A percentile compares a stretch with the other conserved stretches of the same genome.
Evolutionary conservation across 2,797 vertebrate genomes (phyloP).

Genomic region (Enteromius fasciolatus): DNA sequence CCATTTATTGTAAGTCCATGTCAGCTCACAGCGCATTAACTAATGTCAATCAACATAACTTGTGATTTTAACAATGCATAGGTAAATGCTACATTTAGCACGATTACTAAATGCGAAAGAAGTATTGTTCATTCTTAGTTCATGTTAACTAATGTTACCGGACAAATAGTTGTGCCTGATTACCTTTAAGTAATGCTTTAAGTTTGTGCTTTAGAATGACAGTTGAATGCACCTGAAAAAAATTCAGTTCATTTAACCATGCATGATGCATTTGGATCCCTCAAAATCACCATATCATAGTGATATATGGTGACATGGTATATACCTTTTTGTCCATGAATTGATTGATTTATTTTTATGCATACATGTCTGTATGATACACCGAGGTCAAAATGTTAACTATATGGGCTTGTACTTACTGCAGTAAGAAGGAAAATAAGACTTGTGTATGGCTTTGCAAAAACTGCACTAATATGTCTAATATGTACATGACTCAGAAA

Average conservation of each 20-base stretch:
- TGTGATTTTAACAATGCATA: too few species aligned
- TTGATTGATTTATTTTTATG: neutral
- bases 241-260: neutral
- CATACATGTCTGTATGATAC: neutral
- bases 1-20: too few species aligned
- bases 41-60: too few species aligned
- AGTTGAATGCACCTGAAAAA: neutral
- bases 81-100: too few species aligned
- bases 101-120: too few species aligned
- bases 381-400: neutral
- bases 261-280: neutral
- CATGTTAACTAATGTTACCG: too few species aligned
- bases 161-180: neutral
- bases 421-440: neutral
- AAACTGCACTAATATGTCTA: neutral
- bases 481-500: neutral
- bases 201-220: neutral
- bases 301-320: too few species aligned
- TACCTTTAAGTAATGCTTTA: neutral
- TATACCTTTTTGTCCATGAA: neutral
- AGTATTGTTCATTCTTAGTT: too few species aligned
- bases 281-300: neutral
- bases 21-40: too few species aligned
- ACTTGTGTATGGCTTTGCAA: neutral
- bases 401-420: neutral